Evolutionary conservation across 2,113 vertebrate genomes (phyloP).

Genomic region (Nothoprocta perdicaria): DNA sequence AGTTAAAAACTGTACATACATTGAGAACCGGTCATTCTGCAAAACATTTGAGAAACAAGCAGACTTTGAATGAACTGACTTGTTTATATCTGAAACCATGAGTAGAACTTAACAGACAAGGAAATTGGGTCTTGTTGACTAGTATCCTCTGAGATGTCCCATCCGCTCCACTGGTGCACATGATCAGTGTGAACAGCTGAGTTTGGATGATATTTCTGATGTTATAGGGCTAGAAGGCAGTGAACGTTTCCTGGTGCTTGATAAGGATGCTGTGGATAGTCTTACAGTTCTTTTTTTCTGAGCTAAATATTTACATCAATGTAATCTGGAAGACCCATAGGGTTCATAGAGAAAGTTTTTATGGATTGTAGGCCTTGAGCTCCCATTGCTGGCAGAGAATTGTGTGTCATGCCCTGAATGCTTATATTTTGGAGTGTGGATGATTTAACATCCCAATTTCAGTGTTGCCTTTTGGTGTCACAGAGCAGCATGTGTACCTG

Average conservation of each 20-base stretch:
- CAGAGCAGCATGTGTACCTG: not conserved
- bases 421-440: not conserved
- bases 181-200: not conserved
- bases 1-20: rapidly evolving
- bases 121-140: constrained; percentile 1
- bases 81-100: not conserved
- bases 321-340: not conserved
- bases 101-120: not conserved
- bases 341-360: not conserved
- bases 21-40: not conserved
- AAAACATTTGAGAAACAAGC: not conserved
- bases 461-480: not conserved
- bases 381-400: not conserved
- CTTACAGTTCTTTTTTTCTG: not conserved
- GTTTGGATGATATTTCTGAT: not conserved
- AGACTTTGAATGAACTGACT: constrained; percentile 13
- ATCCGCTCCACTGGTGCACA: rapidly evolving
- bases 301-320: not conserved
- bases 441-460: not conserved
- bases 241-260: not conserved
- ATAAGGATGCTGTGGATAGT: not conserved
- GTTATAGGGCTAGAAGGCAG: not conserved
- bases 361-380: not conserved
- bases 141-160: not conserved
- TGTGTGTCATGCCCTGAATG: not conserved